These are phyloP conservation scores for Paramisgurnus dabryanus DNA, from an alignment of 2,113 vertebrate species.

Conservation along the genomic window DNA sequence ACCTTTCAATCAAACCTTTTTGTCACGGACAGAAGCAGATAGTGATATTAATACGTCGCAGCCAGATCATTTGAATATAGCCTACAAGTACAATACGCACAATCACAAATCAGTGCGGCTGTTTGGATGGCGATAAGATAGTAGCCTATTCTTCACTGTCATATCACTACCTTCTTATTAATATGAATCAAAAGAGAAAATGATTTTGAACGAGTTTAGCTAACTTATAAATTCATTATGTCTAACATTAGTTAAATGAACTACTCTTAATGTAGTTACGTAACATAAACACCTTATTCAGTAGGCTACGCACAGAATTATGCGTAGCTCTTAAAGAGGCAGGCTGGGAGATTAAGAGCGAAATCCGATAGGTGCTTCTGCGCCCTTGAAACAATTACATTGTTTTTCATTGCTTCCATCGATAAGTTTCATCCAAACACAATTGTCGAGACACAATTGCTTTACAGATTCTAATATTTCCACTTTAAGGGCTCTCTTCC, in stretches of 20 bases:
- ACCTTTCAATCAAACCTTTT: background rate
- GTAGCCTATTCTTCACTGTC: background rate
- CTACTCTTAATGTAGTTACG: background rate
- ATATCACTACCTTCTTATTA: background rate
- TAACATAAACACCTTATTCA: background rate
- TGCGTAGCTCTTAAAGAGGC: conserved; percentile 47
- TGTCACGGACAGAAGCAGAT: background rate
- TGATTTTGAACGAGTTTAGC: background rate
- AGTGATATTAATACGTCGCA: background rate
- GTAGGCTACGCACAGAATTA: background rate
- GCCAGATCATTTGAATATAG: background rate
- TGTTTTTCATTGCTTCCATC: no score
- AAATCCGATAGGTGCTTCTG: no score
- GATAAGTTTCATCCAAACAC: no score
- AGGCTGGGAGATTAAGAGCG: conserved; percentile 1
- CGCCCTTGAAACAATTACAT: no score
- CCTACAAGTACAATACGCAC: background rate
- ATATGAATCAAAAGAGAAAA: background rate
- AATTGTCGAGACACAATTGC: no score
- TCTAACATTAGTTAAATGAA: background rate
- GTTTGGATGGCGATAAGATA: background rate
- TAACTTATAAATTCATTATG: no score
- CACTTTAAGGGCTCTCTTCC: no score
- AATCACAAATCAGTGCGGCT: background rate
- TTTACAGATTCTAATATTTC: no score